phyloP scores from a whole-genome alignment of 2,888 invertebrate genomes.

The Lasioglossum morio region DNA sequence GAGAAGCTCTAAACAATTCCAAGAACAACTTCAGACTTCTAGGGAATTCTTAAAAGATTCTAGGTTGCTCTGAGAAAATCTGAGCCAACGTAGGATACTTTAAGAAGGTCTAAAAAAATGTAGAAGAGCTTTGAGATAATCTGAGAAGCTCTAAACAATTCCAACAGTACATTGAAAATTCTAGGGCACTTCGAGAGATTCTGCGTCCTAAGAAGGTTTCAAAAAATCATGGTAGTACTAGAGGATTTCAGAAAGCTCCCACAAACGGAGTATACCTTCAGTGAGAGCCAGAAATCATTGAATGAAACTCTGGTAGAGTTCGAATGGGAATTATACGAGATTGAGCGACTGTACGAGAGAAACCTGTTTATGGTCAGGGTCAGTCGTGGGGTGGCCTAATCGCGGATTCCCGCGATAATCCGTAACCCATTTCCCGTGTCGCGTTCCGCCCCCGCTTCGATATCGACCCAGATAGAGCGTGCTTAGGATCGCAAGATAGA shows the following conservation, averaged over 20 bases:
- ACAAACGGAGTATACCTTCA: not conserved
- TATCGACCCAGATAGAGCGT: not conserved
- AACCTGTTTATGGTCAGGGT: conserved; percentile 13
- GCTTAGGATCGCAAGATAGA: not conserved
- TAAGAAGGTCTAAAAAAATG: too few relatives aligned
- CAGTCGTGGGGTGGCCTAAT: not conserved
- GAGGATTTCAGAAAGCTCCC: not conserved
- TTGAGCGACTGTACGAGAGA: not conserved
- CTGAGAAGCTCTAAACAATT: too few relatives aligned
- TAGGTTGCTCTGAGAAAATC: too few relatives aligned
- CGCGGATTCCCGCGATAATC: conserved; percentile 29
- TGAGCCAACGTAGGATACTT: too few relatives aligned
- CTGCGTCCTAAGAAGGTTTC: too few relatives aligned
- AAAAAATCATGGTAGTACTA: too few relatives aligned
- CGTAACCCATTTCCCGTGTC: not conserved
- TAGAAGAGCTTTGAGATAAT: too few relatives aligned
- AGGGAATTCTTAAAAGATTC: too few relatives aligned
- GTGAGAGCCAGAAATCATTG: not conserved
- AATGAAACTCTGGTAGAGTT: not conserved
- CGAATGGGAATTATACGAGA: not conserved
- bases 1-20: not conserved
- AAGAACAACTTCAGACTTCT: too few relatives aligned
- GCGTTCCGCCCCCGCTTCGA: not conserved
- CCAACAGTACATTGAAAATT: too few relatives aligned
- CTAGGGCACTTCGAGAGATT: too few relatives aligned